phyloP scores from a whole-genome alignment of 2,888 invertebrate species.

The Mesodorylaimus sp. region DNA sequence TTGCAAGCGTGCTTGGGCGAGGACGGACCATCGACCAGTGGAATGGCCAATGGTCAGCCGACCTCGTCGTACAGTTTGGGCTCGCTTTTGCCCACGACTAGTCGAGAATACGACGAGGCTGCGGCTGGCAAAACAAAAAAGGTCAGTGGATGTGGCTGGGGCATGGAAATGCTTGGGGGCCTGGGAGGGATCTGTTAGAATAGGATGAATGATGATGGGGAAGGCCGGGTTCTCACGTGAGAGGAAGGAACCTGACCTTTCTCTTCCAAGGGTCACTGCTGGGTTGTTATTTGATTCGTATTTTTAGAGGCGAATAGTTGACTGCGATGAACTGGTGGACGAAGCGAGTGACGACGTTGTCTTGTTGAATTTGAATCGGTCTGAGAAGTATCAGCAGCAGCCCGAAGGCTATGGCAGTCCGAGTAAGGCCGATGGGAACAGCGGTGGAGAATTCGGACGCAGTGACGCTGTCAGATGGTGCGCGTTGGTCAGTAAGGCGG shows the following conservation, averaged over 20 bases:
- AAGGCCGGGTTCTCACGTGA: too few relatives aligned
- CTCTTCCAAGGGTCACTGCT: too few relatives aligned
- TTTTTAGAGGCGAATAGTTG: neutral
- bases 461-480: neutral
- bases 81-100: neutral
- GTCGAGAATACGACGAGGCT: neutral
- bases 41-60: too few relatives aligned
- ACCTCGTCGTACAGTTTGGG: conserved; percentile 6
- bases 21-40: neutral
- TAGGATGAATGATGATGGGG: too few relatives aligned
- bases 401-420: neutral
- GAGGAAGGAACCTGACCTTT: too few relatives aligned
- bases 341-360: neutral
- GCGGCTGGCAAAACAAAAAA: neutral
- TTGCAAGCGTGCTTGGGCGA: conserved; percentile 32
- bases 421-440: neutral
- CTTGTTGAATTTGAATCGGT: neutral
- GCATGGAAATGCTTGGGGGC: neutral
- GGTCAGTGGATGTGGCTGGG: neutral
- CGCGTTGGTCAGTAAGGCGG: neutral
- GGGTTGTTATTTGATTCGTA: too few relatives aligned
- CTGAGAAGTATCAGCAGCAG: conserved; percentile 5
- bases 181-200: too few relatives aligned
- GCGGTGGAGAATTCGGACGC: neutral
- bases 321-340: neutral